Conservation (phyloP, 2,888 invertebrate species). For the Dioctria linearis region DNA sequence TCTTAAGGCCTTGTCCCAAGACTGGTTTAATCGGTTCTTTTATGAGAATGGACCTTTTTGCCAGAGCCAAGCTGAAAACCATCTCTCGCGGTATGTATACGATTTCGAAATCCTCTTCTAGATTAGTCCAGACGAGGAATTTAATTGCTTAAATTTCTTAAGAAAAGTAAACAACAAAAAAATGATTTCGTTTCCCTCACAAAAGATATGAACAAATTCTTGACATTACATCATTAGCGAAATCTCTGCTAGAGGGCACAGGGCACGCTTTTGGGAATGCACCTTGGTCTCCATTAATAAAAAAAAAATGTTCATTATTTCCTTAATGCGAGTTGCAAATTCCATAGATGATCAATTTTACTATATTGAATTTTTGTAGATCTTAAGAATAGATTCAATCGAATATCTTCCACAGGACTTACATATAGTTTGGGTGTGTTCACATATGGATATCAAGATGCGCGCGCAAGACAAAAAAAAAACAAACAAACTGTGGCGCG, state of each 20-base stretch:
- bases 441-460: too few relatives aligned
- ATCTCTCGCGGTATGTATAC: not conserved
- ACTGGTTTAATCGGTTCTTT: slow-evolving; percentile 52
- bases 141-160: slow-evolving; percentile 54
- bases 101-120: slow-evolving; percentile 32
- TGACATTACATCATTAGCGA: slow-evolving; percentile 48
- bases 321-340: too few relatives aligned
- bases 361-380: too few relatives aligned
- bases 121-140: slow-evolving; percentile 42
- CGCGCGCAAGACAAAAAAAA: too few relatives aligned
- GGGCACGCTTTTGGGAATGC: slow-evolving; percentile 40
- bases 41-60: slow-evolving; percentile 38
- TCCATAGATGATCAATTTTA: too few relatives aligned
- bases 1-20: slow-evolving; percentile 46
- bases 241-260: not conserved
- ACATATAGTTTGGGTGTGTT: too few relatives aligned
- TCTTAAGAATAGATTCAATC: too few relatives aligned
- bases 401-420: too few relatives aligned
- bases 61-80: slow-evolving; percentile 15
- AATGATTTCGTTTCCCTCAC: not conserved
- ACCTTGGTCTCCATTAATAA: not conserved
- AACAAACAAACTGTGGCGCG: not conserved
- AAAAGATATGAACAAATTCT: slow-evolving; percentile 38
- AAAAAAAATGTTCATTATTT: too few relatives aligned
- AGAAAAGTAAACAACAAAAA: slow-evolving; percentile 36